phyloP scores from a whole-genome alignment of 2,113 vertebrate species.

The Ciconia stormi region DNA sequence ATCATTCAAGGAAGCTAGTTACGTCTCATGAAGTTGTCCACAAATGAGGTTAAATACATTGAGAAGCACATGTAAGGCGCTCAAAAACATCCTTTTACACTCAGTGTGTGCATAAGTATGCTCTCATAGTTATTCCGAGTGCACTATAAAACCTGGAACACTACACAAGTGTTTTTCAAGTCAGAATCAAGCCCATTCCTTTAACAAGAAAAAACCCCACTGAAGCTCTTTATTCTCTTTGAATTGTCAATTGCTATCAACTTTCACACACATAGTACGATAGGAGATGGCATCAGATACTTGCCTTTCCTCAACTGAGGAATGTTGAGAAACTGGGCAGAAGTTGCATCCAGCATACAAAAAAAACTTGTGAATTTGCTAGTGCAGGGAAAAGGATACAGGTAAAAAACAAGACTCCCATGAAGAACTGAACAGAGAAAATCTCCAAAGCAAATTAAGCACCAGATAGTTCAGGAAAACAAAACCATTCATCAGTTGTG shows the following conservation, averaged over 20 bases:
- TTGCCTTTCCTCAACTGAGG: not conserved
- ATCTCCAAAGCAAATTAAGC: not conserved
- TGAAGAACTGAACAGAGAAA: not conserved
- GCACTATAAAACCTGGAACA: not conserved
- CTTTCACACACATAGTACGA: not conserved
- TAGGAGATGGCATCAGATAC: not conserved
- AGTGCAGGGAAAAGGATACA: not conserved
- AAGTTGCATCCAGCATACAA: not conserved
- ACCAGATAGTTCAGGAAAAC: not conserved
- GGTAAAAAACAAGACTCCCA: not conserved
- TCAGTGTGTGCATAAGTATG: rapidly evolving
- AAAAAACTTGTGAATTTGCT: rapidly evolving
- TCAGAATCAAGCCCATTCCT: not conserved
- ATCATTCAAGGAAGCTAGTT: not conserved
- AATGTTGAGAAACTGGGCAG: not conserved
- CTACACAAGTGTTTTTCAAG: not conserved
- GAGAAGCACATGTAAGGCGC: not conserved
- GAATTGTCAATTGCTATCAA: not conserved
- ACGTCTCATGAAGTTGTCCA: not conserved
- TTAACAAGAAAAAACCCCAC: not conserved
- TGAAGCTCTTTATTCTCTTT: not conserved
- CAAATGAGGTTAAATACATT: not conserved
- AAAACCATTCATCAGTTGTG: not conserved
- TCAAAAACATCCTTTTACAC: not conserved
- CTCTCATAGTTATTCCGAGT: not conserved